Conservation (phyloP, 2,888 invertebrate species). For the Ellobium chinense region DNA sequence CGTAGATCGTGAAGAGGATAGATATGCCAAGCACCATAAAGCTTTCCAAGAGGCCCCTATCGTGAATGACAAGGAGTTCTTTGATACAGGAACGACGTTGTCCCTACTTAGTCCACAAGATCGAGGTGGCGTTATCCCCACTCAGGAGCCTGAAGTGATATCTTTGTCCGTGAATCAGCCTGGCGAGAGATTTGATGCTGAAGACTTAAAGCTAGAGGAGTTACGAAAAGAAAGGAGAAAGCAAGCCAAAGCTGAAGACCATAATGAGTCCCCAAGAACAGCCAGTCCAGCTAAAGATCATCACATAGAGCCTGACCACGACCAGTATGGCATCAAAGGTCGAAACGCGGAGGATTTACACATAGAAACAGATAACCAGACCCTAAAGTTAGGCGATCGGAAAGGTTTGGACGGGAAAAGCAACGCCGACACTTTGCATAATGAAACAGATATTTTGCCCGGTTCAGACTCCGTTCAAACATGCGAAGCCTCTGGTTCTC, state of each 20-base stretch:
- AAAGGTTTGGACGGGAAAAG: too few relatives aligned
- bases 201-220: not conserved
- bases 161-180: conserved; percentile 10
- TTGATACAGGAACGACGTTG: not conserved
- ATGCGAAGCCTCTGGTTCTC: too few relatives aligned
- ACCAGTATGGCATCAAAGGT: too few relatives aligned
- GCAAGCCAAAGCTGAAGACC: not conserved
- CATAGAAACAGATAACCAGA: too few relatives aligned
- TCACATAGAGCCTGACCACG: too few relatives aligned
- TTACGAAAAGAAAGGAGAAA: not conserved
- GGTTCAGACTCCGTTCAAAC: too few relatives aligned
- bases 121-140: not conserved
- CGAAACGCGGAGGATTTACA: too few relatives aligned
- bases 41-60: conserved; percentile 30
- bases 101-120: conserved; percentile 19
- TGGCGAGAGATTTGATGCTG: not conserved
- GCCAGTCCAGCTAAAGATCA: too few relatives aligned
- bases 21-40: conserved; percentile 24
- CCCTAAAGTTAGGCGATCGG: too few relatives aligned
- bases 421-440: too few relatives aligned
- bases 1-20: conserved; percentile 31
- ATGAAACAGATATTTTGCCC: too few relatives aligned
- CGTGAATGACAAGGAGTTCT: not conserved
- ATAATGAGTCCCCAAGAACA: too few relatives aligned
- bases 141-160: not conserved